Evolutionary conservation across 1,140 invertebrate species (phyloP).

Genomic region (Drosophila bocki): DNA sequence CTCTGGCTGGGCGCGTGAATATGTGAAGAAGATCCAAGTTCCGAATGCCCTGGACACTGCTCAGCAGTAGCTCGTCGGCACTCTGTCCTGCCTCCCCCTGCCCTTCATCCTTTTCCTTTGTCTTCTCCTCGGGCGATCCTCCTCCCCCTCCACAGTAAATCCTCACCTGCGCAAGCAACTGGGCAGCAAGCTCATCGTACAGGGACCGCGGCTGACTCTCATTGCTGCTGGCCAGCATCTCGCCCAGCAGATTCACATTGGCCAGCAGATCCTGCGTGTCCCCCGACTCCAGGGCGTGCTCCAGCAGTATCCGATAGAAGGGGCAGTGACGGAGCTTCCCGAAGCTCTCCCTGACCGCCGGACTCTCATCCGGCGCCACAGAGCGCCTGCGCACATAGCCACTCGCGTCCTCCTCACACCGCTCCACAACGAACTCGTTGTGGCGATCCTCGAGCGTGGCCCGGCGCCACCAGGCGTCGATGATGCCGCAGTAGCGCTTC

Average conservation of each 20-base stretch:
- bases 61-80: background rate
- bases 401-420: background rate
- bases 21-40: background rate
- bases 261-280: constrained; percentile 72
- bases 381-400: constrained; percentile 21
- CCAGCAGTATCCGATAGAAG: constrained; percentile 57
- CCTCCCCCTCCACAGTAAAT: constrained; percentile 1
- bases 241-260: constrained; percentile 57
- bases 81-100: background rate
- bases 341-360: constrained; percentile 13
- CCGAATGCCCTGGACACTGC: background rate
- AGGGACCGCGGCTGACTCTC: constrained; percentile 30
- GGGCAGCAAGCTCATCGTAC: constrained; percentile 48
- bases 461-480: constrained; percentile 76
- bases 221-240: constrained; percentile 49
- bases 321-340: constrained; percentile 30
- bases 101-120: background rate
- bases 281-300: constrained; percentile 67
- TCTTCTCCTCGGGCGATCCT: background rate
- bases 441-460: constrained; percentile 67
- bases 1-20: constrained; percentile 2
- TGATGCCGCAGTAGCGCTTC: constrained; percentile 67
- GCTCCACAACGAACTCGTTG: constrained; percentile 72
- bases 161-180: constrained; percentile 30
- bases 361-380: background rate